Evolutionary conservation across 2,888 invertebrate species (phyloP).

Genomic region (Scotopteryx bipunctaria): DNA sequence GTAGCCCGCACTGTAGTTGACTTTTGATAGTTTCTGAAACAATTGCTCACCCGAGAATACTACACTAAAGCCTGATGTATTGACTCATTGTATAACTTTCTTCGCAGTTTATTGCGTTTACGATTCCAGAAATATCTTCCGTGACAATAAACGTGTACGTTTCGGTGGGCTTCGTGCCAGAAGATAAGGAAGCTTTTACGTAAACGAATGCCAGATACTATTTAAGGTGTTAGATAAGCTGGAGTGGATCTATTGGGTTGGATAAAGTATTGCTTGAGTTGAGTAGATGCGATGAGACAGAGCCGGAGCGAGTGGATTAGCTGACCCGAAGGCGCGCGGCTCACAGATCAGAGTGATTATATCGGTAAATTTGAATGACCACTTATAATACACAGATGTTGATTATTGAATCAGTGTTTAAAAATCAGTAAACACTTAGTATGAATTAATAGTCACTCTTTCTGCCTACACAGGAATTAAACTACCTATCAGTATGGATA

Average conservation of each 20-base stretch:
- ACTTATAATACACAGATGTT: neutral
- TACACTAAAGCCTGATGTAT: conserved; percentile 14
- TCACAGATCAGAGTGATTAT: conserved; percentile 36
- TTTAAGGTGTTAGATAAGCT: conserved; percentile 31
- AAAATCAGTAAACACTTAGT: too few species aligned
- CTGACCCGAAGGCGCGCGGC: conserved; percentile 42
- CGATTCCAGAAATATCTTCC: conserved; percentile 29
- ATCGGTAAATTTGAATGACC: conserved; percentile 28
- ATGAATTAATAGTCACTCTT: too few species aligned
- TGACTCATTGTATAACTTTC: conserved; percentile 25
- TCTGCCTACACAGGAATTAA: too few species aligned
- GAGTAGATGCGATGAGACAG: conserved; percentile 36
- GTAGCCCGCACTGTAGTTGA: conserved; percentile 40
- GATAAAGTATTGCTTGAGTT: conserved; percentile 42
- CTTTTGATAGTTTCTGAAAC: conserved; percentile 44
- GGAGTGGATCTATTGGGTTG: conserved; percentile 21
- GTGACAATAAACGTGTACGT: conserved; percentile 34
- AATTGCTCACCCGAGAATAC: conserved; percentile 39
- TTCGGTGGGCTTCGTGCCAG: conserved; percentile 36
- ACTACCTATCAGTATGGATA: too few species aligned
- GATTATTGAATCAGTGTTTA: neutral
- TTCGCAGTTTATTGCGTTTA: conserved; percentile 11
- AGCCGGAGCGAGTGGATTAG: conserved; percentile 49
- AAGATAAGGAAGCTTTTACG: conserved; percentile 38
- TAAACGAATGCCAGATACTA: conserved; percentile 30